Evolutionary conservation across 2,113 vertebrate species (phyloP).

Genomic region (Tinamus guttatus): DNA sequence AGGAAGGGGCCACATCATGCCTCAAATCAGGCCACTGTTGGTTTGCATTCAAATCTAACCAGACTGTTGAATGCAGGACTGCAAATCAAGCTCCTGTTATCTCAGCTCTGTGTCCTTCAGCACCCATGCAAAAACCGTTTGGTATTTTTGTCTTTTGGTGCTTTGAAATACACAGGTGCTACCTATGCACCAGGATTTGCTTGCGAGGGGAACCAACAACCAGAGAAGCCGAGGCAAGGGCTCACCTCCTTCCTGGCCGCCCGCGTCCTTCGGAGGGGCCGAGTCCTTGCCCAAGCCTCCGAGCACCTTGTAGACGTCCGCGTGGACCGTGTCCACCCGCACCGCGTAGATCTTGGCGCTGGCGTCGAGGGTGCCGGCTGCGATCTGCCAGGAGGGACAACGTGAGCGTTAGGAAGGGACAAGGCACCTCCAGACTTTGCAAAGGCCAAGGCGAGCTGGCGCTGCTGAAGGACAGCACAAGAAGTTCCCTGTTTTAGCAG

Average conservation of each 20-base stretch:
- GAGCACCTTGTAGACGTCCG: conserved; percentile 90
- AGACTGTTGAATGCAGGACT: neutral
- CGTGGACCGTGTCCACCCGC: conserved; percentile 91
- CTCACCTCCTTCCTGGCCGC: conserved; percentile 50
- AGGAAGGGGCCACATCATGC: neutral
- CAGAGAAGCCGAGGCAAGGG: neutral
- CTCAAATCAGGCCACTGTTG: neutral
- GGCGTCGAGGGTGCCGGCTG: conserved; percentile 92
- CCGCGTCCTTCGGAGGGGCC: conserved; percentile 11
- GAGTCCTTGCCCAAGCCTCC: conserved; percentile 87
- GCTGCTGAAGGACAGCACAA: too few species aligned
- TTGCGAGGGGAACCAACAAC: rapidly evolving
- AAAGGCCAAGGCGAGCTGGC: neutral
- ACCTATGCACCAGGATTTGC: rapidly evolving
- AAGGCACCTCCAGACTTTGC: neutral
- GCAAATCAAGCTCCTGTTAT: neutral
- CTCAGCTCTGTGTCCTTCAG: neutral
- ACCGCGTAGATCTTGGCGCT: conserved; percentile 95
- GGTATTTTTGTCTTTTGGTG: neutral
- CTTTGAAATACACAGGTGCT: rapidly evolving
- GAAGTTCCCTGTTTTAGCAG: too few species aligned
- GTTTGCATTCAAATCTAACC: neutral
- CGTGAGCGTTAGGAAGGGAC: neutral
- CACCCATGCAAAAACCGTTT: neutral
- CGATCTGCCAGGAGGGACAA: conserved; percentile 78